A percentile compares a stretch with the other conserved stretches of the same genome.
Conservation (phyloP, 2,888 invertebrate genomes). For the Nomada hirtipes region DNA sequence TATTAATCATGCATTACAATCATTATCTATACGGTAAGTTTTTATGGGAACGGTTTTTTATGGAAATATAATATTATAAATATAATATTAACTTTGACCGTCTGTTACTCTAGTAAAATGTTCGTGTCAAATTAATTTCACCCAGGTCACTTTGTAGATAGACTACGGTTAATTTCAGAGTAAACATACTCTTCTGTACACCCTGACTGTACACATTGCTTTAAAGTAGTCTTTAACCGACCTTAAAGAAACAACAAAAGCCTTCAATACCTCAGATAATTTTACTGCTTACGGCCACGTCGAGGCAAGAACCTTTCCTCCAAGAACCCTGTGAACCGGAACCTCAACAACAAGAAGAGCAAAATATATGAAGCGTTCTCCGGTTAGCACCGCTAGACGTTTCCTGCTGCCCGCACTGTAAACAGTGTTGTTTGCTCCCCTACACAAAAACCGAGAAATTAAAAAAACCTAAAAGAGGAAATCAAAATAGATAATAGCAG, state of each 20-base stretch:
- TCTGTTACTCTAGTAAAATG: neutral
- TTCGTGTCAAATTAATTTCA: conserved; percentile 1
- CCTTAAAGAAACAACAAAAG: conserved; percentile 10
- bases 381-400: conserved; percentile 19
- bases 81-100: neutral
- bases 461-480: conserved; percentile 15
- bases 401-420: conserved; percentile 19
- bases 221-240: conserved; percentile 25
- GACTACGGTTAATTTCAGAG: conserved; percentile 16
- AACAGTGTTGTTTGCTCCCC: conserved; percentile 17
- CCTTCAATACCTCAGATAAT: conserved; percentile 28
- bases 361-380: conserved; percentile 17
- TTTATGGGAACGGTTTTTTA: no score
- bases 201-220: neutral
- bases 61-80: no score
- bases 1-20: no score
- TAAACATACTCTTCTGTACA: neutral
- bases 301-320: conserved; percentile 4
- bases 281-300: conserved; percentile 15
- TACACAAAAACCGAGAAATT: conserved; percentile 20
- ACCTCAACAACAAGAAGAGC: neutral
- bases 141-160: neutral
- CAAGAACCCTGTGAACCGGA: neutral
- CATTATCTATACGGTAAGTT: no score
- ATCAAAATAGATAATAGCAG: neutral